These are phyloP conservation scores for Odontesthes bonariensis DNA, from an alignment of 2,113 vertebrate genomes.

Conservation along the genomic window DNA sequence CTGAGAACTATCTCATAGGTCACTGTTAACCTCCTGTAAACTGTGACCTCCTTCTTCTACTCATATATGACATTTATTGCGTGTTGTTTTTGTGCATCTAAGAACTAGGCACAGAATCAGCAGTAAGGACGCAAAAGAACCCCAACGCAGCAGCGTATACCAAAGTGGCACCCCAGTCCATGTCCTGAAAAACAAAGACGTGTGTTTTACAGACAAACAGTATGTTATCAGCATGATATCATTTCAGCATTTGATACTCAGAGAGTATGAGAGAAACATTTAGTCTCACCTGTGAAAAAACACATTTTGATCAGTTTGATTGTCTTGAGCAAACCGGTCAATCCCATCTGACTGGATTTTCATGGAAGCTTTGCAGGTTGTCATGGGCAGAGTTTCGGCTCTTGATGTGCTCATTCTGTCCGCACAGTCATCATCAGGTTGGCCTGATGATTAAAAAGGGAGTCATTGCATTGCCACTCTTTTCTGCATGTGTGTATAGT, in stretches of 20 bases:
- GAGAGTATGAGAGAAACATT: background rate
- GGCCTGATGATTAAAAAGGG: conserved; percentile 45
- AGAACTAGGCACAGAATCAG: conserved; percentile 34
- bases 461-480: background rate
- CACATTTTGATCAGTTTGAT: conserved; percentile 28
- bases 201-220: background rate
- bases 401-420: conserved; percentile 53
- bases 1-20: conserved; percentile 10
- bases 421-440: conserved; percentile 61
- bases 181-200: conserved; percentile 39
- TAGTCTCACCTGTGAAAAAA: background rate
- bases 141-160: conserved; percentile 71
- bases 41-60: too few species aligned
- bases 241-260: background rate
- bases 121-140: conserved; percentile 51
- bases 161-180: conserved; percentile 57
- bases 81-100: conserved; percentile 11
- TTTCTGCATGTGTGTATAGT: background rate
- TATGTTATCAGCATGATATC: background rate
- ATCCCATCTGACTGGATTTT: background rate
- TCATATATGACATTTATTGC: background rate
- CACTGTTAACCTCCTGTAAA: background rate
- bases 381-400: conserved; percentile 15
- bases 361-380: conserved; percentile 1
- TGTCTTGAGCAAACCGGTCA: conserved; percentile 13